A percentile compares a stretch with the other conserved stretches of the same genome.
Evolutionary conservation across 2,797 vertebrate genomes (phyloP).

Genomic region (Chiroxiphia lanceolata): DNA sequence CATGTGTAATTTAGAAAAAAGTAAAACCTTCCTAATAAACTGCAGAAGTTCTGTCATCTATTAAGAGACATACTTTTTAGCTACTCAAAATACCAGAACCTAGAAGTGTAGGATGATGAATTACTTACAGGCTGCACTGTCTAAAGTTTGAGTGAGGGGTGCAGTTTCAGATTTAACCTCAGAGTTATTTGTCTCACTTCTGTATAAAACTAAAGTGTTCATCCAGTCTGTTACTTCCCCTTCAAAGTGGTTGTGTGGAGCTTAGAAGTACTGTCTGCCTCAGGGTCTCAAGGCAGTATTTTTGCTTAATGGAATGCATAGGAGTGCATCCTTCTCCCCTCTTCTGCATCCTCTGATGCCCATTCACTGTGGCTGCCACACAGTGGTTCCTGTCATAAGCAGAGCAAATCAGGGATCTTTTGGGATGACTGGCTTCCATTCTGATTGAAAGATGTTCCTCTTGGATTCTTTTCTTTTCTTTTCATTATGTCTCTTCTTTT

Average conservation of each 20-base stretch:
- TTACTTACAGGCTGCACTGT: not conserved
- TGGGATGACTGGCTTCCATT: not conserved
- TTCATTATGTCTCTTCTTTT: not conserved
- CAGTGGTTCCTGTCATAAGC: not conserved
- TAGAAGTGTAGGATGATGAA: not conserved
- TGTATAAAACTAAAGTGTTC: not conserved
- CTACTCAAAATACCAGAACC: not conserved
- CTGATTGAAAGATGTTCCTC: not conserved
- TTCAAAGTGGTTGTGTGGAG: not conserved
- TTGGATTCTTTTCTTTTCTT: not conserved
- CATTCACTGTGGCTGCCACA: not conserved
- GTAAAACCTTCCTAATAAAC: not conserved
- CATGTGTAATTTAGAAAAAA: not conserved
- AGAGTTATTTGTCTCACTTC: not conserved
- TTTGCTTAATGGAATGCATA: not conserved
- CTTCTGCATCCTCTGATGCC: not conserved
- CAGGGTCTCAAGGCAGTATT: not conserved
- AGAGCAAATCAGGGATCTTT: not conserved
- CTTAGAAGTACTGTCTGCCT: fast-evolving
- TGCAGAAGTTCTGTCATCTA: not conserved
- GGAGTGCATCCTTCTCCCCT: not conserved
- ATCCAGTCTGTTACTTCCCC: not conserved
- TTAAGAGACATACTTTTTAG: not conserved
- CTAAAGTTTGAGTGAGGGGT: not conserved
- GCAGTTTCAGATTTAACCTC: not conserved